phyloP scores from a whole-genome alignment of 2,113 vertebrate genomes.

The Marmota monax region DNA sequence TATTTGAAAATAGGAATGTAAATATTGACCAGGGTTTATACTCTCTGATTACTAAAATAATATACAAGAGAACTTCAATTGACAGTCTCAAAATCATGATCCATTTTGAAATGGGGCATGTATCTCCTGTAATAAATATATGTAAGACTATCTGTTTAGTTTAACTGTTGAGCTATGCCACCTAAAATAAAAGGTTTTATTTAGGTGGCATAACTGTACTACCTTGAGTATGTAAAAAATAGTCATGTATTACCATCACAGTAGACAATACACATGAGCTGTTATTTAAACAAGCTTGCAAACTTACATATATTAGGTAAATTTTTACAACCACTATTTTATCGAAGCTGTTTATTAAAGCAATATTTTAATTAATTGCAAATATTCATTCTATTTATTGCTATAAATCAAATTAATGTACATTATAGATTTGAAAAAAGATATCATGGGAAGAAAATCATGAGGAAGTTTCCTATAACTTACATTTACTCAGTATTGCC shows the following conservation, averaged over 20 bases:
- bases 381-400: neutral
- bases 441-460: neutral
- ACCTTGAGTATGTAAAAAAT: neutral
- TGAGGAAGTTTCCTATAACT: neutral
- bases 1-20: neutral
- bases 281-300: neutral
- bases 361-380: neutral
- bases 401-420: neutral
- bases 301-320: neutral
- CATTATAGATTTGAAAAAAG: neutral
- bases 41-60: neutral
- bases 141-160: neutral
- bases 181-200: neutral
- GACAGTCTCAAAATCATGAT: neutral
- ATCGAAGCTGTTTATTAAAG: neutral
- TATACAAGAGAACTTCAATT: neutral
- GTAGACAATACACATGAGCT: neutral
- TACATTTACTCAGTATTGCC: neutral
- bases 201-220: neutral
- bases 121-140: constrained; percentile 61
- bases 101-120: neutral
- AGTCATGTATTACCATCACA: neutral
- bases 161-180: neutral
- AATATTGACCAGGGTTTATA: neutral
- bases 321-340: neutral